Evolutionary conservation across 64 coral and sea anemone genomes (phyloP), one percentile per base, ranked within the genome.

Genomic region (Actinia tenebrosa): DNA sequence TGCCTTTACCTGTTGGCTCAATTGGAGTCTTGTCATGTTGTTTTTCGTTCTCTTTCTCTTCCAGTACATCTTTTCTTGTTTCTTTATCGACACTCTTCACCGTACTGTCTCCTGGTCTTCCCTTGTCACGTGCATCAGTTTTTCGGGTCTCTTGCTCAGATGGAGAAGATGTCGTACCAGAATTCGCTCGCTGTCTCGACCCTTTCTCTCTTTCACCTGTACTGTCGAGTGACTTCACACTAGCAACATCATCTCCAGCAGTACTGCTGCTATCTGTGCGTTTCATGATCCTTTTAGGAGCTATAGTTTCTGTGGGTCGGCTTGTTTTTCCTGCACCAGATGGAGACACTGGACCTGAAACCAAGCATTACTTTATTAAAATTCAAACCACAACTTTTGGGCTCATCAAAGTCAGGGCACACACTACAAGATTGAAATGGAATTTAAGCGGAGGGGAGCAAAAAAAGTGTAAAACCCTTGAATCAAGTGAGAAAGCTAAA

Each of bases 211-310:
- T 82, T 17, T 80, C 87, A 19, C 77, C 79, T 6, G 13, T 77
- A 86, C 97, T 99, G 25, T 99, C 97, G 59, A 99, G 52, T 16
- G 97, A 99, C 89, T 95, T 99, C 13, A 99, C 93, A 85, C 96
- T 99, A 55, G 93, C 88, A 53, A 88, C 89, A 89, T 99, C 97
- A 89, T 99, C 97, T 64, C 93, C 97, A 80, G 93, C 91, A 71
- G 93, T 99, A 52, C 97, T 99, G 45, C 97, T 95, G 90, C 97
- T 99, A 55, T 99, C 97, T 27, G 91, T 92, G 27, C 97, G 97
- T 44, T 95, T 95, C 97, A 99, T 99, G 62, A 99, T 99, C 45
- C 97, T 88, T 53, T 85, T 92, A 47, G 93, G 87, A n/a, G 83
- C 87, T 45, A 82, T 44, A 58, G 79, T 62, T 87, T 91, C 78